Base-by-base conservation (phyloP, 2,113 vertebrate genomes). In the Amphiprion ocellaris region DNA sequence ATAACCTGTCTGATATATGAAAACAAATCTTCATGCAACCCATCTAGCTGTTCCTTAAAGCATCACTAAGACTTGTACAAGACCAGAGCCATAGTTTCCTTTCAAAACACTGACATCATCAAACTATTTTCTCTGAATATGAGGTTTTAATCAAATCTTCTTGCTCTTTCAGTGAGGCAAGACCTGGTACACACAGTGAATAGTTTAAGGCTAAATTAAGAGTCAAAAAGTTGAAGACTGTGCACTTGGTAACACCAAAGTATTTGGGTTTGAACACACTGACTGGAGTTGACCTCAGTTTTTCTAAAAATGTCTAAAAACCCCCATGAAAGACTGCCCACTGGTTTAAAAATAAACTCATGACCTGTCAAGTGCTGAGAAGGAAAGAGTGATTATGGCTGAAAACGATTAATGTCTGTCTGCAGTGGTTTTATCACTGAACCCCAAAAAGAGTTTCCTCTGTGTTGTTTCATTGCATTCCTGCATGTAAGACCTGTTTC, bases 401-500 rank as follows among this genome's bases (percentile, higher is more conserved):
- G 14, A 56, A 62, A 77, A 68, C 1, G 17, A 70, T 44, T 37
- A 46, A 16, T n/a, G 1, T 80, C 47, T 76, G 74, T 75, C 76
- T 66, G 55, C 55, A 33, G 23, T 30, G 69, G 73, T 54, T 53
- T 63, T 66, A 55, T 66, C 76, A 8, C 64, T 70, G 70, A 74
- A 75, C 70, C 54, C 50, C 19, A 47, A 54, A 70, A 58, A 66
- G 9, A 58, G 52, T 70, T 70, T 76, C 30, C 79, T 70, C 11
- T 52, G 33, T 60, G 24, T 46, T 50, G 30, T 26, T 50, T 28
- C 46, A 21, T 24, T 56, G 24, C 74, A 65, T 69, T 54, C 75
- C 69, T 37, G 33, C 33, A 37, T 37, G 33, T 37, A 9, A 47
- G 63, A 63, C 24, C 28, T 61, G 26, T 73, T 79, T 69, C 50